These are phyloP conservation scores for Drosophila miranda DNA, from an alignment of 1,140 invertebrate genomes.

Conservation along the genomic window DNA sequence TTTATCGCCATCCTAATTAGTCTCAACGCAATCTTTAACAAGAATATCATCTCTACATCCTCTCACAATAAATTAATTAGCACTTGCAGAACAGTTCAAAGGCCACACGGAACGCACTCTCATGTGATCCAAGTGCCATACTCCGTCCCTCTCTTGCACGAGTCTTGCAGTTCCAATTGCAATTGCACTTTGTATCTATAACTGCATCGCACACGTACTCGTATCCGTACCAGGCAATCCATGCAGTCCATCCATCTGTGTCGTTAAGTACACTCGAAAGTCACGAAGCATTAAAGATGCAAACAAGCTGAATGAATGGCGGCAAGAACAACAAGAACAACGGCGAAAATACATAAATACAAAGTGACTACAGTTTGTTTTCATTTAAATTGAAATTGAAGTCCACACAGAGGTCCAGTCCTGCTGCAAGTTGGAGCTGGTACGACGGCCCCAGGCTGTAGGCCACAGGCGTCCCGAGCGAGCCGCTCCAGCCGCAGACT, in stretches of 20 bases:
- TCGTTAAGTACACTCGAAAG: conserved; percentile 76
- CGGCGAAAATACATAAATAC: conserved; percentile 75
- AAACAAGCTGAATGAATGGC: conserved; percentile 77
- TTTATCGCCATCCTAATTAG: background rate
- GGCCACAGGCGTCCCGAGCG: conserved; percentile 10
- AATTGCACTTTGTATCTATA: conserved; percentile 43
- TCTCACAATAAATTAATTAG: conserved; percentile 62
- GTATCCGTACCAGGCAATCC: conserved; percentile 26
- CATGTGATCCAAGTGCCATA: conserved; percentile 3
- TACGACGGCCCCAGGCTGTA: conserved; percentile 44
- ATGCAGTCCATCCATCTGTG: conserved; percentile 74
- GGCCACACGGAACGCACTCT: conserved; percentile 25
- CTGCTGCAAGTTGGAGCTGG: conserved; percentile 16
- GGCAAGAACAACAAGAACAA: background rate
- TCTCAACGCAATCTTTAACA: conserved; percentile 1
- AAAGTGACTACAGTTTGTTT: conserved; percentile 79
- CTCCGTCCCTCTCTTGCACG: conserved; percentile 22
- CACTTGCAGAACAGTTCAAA: conserved; percentile 39
- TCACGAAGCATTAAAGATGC: conserved; percentile 79
- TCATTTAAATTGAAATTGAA: conserved; percentile 81
- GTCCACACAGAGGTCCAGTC: conserved; percentile 33
- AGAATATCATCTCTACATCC: conserved; percentile 29
- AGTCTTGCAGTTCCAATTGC: conserved; percentile 8
- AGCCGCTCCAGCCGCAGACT: conserved; percentile 54
- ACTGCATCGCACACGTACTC: conserved; percentile 56